Evolutionary conservation across 2,888 invertebrate species (phyloP).

Genomic region (Erebia palarica): DNA sequence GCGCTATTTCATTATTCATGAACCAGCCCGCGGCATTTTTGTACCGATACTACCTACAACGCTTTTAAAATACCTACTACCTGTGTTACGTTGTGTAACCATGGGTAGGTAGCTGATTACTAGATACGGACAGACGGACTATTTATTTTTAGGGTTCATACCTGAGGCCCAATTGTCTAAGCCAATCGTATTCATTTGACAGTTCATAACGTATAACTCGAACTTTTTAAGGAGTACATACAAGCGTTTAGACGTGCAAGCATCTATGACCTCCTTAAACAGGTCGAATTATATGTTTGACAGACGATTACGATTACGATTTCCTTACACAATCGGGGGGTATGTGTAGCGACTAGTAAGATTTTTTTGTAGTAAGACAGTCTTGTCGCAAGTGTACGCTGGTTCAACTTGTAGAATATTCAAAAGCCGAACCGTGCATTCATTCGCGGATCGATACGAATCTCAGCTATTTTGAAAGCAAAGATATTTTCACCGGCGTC

Average conservation of each 20-base stretch:
- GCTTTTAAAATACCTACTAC: too few species aligned
- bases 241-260: too few species aligned
- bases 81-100: too few species aligned
- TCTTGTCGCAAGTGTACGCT: constrained; percentile 21
- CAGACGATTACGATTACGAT: background rate
- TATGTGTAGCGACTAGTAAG: background rate
- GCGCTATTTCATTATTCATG: constrained; percentile 25
- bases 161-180: too few species aligned
- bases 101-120: too few species aligned
- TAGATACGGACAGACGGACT: too few species aligned
- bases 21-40: constrained; percentile 15
- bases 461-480: constrained; percentile 42
- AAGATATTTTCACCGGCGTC: constrained; percentile 37
- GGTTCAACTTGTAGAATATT: constrained; percentile 36
- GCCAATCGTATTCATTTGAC: too few species aligned
- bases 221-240: too few species aligned
- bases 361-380: constrained; percentile 2
- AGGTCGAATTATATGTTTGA: too few species aligned
- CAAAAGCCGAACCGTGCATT: constrained; percentile 38
- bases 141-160: too few species aligned
- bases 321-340: background rate
- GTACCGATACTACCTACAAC: background rate
- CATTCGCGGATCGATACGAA: constrained; percentile 41
- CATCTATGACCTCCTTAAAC: too few species aligned
- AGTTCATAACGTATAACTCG: too few species aligned